phyloP scores from a whole-genome alignment of 1,140 invertebrate species.

The Micrasema longulum region DNA sequence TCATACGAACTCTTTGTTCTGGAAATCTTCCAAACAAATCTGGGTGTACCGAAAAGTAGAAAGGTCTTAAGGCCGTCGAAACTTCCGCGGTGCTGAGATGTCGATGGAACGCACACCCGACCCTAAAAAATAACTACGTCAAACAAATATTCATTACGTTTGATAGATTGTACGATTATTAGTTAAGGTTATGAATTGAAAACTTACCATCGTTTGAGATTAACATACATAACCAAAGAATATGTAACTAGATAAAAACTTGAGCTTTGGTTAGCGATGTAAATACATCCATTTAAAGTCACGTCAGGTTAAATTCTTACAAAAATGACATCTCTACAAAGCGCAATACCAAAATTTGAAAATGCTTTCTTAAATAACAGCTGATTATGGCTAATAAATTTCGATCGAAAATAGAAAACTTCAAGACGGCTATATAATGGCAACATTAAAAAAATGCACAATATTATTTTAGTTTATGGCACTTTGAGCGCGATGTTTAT shows the following conservation, averaged over 20 bases:
- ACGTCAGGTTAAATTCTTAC: too few relatives aligned
- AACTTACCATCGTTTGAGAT: constrained; percentile 25
- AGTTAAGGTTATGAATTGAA: not conserved
- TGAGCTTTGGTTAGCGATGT: too few relatives aligned
- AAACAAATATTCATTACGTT: not conserved
- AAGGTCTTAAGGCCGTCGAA: constrained; percentile 82
- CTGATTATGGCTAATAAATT: not conserved
- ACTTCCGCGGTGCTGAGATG: constrained; percentile 69
- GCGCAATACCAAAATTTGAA: not conserved
- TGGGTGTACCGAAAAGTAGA: constrained; percentile 89
- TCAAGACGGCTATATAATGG: too few relatives aligned
- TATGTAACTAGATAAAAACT: constrained; percentile 1
- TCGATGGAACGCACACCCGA: constrained; percentile 23
- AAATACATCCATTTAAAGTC: too few relatives aligned
- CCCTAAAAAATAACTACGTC: constrained; percentile 15
- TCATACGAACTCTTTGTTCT: constrained; percentile 73
- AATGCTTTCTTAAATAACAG: not conserved
- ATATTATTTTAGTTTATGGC: too few relatives aligned
- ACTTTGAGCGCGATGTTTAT: too few relatives aligned
- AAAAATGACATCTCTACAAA: not conserved
- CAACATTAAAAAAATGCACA: too few relatives aligned
- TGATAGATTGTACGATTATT: not conserved
- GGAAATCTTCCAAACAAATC: constrained; percentile 87
- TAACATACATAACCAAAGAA: constrained; percentile 8
- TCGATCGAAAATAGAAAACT: too few relatives aligned